Evolutionary conservation across 2,797 vertebrate species (phyloP), one percentile per base, ranked within the genome.

Genomic region (Cygnus olor): DNA sequence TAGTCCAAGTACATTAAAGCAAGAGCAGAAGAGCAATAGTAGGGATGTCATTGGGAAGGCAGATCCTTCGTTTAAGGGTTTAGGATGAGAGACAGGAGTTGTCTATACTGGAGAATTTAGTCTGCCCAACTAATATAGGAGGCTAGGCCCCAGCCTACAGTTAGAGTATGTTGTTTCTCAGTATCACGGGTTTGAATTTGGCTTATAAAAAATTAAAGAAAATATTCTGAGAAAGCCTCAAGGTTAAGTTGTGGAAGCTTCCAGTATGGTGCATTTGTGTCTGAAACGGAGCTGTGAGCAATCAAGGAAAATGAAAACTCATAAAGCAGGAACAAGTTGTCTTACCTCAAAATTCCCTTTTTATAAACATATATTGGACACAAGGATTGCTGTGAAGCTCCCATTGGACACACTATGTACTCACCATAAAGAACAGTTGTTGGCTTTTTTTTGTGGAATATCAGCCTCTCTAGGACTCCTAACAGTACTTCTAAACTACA

Each of bases 361-460:
- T 69, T 9, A 61, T 32, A 84, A 81, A 40, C 4, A 2, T 11
- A 2, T 20, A 20, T 78, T 32, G 17, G 15, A 40, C 38, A 19
- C 27, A 24, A 14, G 10, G 17, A 38, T 56, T 60, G 30, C 28
- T 60, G 24, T 57, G 34, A 45, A 81, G 18, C 14, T 54, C 9
- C 10, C 42, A 15, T 51, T 25, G 10, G 25, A 18, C 25, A 36
- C 22, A 36, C 2, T 25, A 5, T 6, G 0, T 54, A 11, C 3
- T 51, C 7, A 5, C 8, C 10, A 28, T 18, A 49, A 87, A 32
- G 32, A 80, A 18, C 6, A 69, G 9, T 42, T 42, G 42, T 42
- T 38, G 38, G 38, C 4, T 38, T 38, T 4, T 36, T n/a, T 49
- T 12, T 36, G 28, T 30, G 27, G 36, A 28, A 15, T 22, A 70